Base-by-base conservation (phyloP, 2,888 invertebrate species). In the Drosophila kanekoi region DNA sequence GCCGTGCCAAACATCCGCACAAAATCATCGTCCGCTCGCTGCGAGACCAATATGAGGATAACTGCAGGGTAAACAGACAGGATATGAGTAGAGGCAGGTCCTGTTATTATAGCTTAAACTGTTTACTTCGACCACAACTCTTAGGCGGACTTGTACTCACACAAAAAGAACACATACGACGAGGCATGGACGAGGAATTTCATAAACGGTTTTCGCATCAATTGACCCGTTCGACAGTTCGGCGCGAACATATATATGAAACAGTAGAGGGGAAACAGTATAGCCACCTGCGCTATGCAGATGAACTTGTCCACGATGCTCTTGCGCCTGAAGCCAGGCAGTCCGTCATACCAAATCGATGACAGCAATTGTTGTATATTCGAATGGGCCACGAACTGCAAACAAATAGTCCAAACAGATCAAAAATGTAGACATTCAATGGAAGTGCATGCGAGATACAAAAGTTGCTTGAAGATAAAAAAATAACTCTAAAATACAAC, bases 181-280 rank as follows among this genome's bases (percentile, higher is more conserved):
- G 98, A 96, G 8, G 98, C 98, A 90, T 98, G 98, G 57, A 97
- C 96, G 88, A 99, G 94, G 92, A 99, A 99, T 93, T 98, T 98
- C 96, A 99, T 97, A 91, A 98, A 98, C 0, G 99, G 98, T 91
- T 97, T 97, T 78, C 97, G 94, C 95, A 98, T 96, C 32, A 98
- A 94, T 81, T 95, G 95, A 0, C 98, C 98, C 8, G 95, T 95
- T 4, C 93, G 93, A 51, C 97, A 96, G 88, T 96, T 95, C 0
- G 98, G 98, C 0, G 96, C 95, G 11, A 97, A 88, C 94, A 98
- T 96, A 91, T 98, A 98, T 47, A 97, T 92, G 1, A 95, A 91
- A 84, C 98, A 97, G 92, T 98, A 97, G 76, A 97, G 93, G 0
- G 99, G 98, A 91, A 98, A 98, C 32, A 97, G 93, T 1, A 97